Evolutionary conservation across 2,888 invertebrate species (phyloP).

Genomic region (Caenorhabditis becei): DNA sequence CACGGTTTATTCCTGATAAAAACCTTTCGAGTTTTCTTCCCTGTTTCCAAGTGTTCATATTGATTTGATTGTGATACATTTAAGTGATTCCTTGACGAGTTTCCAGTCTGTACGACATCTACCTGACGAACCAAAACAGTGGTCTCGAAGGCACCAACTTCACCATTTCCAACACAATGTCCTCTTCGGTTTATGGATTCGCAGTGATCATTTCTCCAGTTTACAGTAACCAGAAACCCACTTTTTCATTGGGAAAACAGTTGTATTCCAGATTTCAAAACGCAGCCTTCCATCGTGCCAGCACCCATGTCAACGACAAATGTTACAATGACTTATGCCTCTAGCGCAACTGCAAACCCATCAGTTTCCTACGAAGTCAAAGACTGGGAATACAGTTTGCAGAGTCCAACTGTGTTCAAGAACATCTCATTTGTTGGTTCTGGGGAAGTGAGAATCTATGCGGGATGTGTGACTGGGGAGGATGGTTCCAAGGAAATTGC

Average conservation of each 20-base stretch:
- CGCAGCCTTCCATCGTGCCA: not conserved
- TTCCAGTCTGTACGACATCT: not conserved
- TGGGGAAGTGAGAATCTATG: slow-evolving; percentile 8
- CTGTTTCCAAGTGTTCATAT: too few relatives aligned
- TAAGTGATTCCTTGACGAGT: too few relatives aligned
- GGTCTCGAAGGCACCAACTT: not conserved
- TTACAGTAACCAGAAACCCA: not conserved
- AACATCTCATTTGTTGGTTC: not conserved
- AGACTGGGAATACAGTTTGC: not conserved
- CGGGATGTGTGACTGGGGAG: not conserved
- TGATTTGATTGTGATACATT: too few relatives aligned
- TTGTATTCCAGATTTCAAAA: not conserved
- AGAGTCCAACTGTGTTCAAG: not conserved
- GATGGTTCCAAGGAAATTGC: not conserved
- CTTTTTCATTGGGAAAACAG: not conserved
- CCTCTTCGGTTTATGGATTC: not conserved
- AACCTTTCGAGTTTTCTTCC: too few relatives aligned
- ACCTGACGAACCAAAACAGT: not conserved
- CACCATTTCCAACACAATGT: not conserved
- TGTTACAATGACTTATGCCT: not conserved
- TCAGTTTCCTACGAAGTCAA: not conserved
- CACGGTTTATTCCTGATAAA: too few relatives aligned
- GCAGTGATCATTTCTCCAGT: not conserved
- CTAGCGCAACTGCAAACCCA: not conserved
- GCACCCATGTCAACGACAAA: not conserved